A percentile compares a stretch with the other conserved stretches of the same genome.
Conservation (phyloP, 2,113 vertebrate genomes). For the Lepus timidus region DNA sequence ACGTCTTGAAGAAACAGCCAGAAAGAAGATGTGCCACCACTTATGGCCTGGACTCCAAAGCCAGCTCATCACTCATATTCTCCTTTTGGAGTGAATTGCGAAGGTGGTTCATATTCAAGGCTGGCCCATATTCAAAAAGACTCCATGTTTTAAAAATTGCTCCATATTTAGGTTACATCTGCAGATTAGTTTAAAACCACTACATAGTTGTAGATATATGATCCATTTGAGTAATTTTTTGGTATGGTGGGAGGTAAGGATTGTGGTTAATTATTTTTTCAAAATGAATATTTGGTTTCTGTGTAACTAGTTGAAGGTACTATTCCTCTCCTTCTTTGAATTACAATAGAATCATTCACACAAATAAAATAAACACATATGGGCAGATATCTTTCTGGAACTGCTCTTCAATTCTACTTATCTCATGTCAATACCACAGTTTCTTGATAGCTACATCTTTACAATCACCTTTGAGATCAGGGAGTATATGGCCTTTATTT, state of each 20-base stretch:
- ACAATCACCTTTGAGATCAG: background rate
- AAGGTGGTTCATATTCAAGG: constrained; percentile 1
- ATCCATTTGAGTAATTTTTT: background rate
- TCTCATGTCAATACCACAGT: background rate
- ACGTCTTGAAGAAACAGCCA: background rate
- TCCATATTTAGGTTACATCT: background rate
- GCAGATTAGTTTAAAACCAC: constrained; percentile 23
- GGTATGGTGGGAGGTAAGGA: background rate
- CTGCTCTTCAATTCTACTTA: background rate
- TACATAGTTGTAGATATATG: background rate
- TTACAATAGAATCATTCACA: background rate
- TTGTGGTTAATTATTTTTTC: constrained; percentile 17
- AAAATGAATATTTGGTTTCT: constrained; percentile 35
- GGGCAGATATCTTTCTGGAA: background rate
- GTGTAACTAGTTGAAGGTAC: background rate
- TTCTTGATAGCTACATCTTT: background rate
- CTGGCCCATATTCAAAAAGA: background rate
- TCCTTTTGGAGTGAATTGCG: background rate
- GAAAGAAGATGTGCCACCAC: background rate
- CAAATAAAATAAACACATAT: constrained; percentile 26
- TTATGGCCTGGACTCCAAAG: background rate
- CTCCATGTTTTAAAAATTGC: background rate
- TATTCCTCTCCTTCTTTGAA: background rate
- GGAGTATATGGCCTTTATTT: background rate
- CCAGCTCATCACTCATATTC: background rate